Conservation (phyloP, 1,140 invertebrate genomes). For the Homarus americanus region DNA sequence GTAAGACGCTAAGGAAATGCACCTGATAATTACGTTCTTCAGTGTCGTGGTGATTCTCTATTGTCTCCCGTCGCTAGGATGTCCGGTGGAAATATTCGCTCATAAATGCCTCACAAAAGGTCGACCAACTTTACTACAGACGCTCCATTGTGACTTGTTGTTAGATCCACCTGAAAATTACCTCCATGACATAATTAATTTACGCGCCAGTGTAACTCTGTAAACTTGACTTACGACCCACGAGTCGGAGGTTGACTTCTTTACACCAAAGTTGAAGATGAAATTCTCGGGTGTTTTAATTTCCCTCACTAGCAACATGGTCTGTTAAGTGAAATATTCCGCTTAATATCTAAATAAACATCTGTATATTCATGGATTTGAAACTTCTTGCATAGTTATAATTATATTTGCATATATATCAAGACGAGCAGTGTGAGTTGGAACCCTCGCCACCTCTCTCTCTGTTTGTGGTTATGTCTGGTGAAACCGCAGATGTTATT, state of each 20-base stretch:
- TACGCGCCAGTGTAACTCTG: conserved; percentile 6
- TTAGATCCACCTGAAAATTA: not conserved
- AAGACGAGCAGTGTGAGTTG: not conserved
- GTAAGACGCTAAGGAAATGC: not conserved
- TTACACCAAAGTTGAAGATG: not conserved
- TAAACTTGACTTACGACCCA: not conserved
- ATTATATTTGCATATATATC: conserved; percentile 2
- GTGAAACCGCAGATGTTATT: too few species aligned
- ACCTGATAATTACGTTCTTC: not conserved
- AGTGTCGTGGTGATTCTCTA: not conserved
- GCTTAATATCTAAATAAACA: not conserved
- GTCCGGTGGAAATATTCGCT: not conserved
- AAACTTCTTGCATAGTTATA: conserved; percentile 16
- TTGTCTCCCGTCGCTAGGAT: not conserved
- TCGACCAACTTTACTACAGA: not conserved
- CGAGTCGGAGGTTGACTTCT: not conserved
- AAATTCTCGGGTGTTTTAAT: not conserved
- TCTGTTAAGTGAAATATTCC: not conserved
- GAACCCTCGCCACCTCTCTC: too few species aligned
- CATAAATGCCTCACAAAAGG: not conserved
- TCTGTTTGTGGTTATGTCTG: too few species aligned
- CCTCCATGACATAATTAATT: not conserved
- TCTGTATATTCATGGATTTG: not conserved
- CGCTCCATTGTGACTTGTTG: not conserved
- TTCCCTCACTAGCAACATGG: not conserved